These are phyloP conservation scores for Cheiracanthium punctorium DNA, from an alignment of 2,888 invertebrate genomes.

Conservation along the genomic window DNA sequence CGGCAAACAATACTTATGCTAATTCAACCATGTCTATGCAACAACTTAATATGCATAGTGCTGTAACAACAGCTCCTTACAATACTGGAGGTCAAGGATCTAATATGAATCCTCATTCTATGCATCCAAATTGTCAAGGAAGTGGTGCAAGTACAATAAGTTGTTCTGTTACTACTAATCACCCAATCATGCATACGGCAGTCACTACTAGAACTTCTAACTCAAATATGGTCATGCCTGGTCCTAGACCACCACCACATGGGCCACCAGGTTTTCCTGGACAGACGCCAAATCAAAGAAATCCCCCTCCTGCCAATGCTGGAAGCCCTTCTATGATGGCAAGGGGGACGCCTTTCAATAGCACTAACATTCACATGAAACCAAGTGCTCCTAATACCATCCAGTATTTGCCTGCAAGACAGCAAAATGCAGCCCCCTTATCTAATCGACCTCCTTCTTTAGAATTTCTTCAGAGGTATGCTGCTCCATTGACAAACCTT, in stretches of 20 bases:
- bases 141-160: slow-evolving; percentile 71
- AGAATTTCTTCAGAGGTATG: slow-evolving; percentile 91
- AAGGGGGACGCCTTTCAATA: slow-evolving; percentile 79
- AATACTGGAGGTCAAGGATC: slow-evolving; percentile 73
- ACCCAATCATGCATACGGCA: slow-evolving; percentile 72
- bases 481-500: slow-evolving; percentile 86
- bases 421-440: slow-evolving; percentile 80
- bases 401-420: slow-evolving; percentile 96
- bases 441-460: slow-evolving; percentile 85
- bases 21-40: slow-evolving; percentile 78
- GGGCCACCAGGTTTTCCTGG: slow-evolving; percentile 59
- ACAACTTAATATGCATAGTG: slow-evolving; percentile 78
- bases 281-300: slow-evolving; percentile 43
- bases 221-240: slow-evolving; percentile 71
- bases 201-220: slow-evolving; percentile 64
- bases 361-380: slow-evolving; percentile 90
- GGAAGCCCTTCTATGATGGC: slow-evolving; percentile 64
- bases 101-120: slow-evolving; percentile 70
- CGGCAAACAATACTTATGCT: slow-evolving; percentile 78
- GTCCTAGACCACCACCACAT: slow-evolving; percentile 51
- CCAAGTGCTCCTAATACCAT: slow-evolving; percentile 98
- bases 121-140: slow-evolving; percentile 60
- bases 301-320: slow-evolving; percentile 43
- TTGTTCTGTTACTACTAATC: slow-evolving; percentile 72
- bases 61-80: slow-evolving; percentile 74